Conservation (phyloP, 2,888 invertebrate species). For the Spilarctia lutea region DNA sequence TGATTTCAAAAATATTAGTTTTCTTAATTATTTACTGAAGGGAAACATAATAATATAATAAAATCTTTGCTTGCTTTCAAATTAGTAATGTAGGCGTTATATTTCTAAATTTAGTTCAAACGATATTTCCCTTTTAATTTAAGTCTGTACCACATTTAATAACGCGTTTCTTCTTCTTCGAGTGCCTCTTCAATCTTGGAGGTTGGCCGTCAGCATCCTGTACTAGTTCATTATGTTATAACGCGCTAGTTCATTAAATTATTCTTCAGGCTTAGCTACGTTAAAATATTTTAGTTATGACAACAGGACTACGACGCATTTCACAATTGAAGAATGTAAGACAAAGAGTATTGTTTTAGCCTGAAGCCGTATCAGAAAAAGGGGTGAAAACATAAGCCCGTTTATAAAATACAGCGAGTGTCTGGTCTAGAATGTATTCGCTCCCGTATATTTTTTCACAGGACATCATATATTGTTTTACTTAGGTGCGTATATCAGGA, state of each 20-base stretch:
- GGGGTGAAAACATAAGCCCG: conserved; percentile 44
- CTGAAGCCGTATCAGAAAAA: conserved; percentile 45
- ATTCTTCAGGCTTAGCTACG: not conserved
- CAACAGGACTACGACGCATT: conserved; percentile 25
- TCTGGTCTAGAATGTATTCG: conserved; percentile 20
- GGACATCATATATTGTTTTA: not conserved
- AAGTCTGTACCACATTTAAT: not conserved
- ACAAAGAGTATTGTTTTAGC: conserved; percentile 60
- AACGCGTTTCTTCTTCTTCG: no score
- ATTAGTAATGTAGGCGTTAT: not conserved
- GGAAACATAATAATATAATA: not conserved
- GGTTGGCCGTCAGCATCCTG: no score
- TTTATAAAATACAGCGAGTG: conserved; percentile 29
- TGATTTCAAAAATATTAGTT: conserved; percentile 31
- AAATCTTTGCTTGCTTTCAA: not conserved
- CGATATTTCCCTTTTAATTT: not conserved
- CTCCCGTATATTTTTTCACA: conserved; percentile 1
- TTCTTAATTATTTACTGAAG: conserved; percentile 15
- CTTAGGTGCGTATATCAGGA: no score
- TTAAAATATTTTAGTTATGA: conserved; percentile 19
- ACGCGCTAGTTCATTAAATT: conserved; percentile 3
- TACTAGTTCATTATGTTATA: no score
- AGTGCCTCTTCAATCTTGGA: no score
- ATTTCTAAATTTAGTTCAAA: conserved; percentile 1
- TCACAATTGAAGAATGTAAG: conserved; percentile 52